A percentile compares a stretch with the other conserved stretches of the same genome.
Conservation (phyloP, 2,797 vertebrate genomes). For the Carapus acus region DNA sequence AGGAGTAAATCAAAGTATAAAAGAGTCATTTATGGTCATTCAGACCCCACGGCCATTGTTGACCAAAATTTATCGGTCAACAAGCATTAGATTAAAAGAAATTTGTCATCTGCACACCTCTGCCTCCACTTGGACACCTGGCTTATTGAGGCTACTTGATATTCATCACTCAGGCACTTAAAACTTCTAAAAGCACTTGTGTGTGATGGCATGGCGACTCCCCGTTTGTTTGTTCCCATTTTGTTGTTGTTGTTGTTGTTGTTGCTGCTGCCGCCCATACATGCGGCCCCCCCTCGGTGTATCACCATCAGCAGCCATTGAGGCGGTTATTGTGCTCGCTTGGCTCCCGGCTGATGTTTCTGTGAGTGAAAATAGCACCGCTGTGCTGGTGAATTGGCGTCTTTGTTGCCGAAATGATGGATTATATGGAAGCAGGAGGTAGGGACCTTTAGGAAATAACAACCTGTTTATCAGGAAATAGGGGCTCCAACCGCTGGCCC, state of each 20-base stretch:
- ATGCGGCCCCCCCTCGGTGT: not conserved
- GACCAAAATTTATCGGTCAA: too few relatives aligned
- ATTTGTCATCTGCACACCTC: too few relatives aligned
- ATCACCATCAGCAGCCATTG: constrained; percentile 12
- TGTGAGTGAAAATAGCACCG: constrained; percentile 27
- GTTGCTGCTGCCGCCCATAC: not conserved
- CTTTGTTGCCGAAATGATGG: constrained; percentile 56
- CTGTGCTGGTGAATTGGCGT: constrained; percentile 12
- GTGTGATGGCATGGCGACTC: not conserved
- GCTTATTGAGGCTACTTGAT: too few relatives aligned
- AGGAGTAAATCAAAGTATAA: too few relatives aligned
- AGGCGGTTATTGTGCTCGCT: constrained; percentile 19
- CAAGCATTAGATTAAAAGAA: too few relatives aligned
- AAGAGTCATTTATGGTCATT: too few relatives aligned
- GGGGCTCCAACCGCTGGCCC: constrained; percentile 28
- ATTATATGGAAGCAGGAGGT: constrained; percentile 44
- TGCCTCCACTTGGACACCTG: too few relatives aligned
- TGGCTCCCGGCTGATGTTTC: constrained; percentile 33
- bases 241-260: too few relatives aligned
- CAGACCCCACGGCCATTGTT: too few relatives aligned
- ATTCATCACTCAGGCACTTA: too few relatives aligned
- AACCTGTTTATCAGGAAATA: constrained; percentile 39
- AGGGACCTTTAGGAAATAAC: constrained; percentile 42
- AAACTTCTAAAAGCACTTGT: too few relatives aligned
- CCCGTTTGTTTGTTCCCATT: constrained; percentile 22